Base-by-base conservation (phyloP, 2,113 vertebrate species). In the Anas platyrhynchos region DNA sequence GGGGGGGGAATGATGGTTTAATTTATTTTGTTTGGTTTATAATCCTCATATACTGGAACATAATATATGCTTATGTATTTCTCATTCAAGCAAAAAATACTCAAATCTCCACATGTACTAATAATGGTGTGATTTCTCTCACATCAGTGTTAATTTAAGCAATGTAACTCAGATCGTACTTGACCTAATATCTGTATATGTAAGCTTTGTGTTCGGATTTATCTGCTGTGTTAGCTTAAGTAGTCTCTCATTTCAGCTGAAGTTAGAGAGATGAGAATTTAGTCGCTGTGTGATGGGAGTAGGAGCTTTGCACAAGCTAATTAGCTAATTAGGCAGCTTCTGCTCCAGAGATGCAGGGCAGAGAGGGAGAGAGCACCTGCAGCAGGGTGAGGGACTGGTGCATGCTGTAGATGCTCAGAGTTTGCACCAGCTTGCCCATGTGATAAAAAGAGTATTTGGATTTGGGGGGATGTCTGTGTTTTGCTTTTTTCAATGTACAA, bases 351-450 rank as follows among this genome's bases (percentile, higher is more conserved):
- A 16, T 27, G 2, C 16, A 59, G 76, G 81, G 72, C 32, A 6
- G n/a, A 36, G 80, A 89, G 71, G 65, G 15, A 17, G 65, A 31
- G 65, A n/a, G 77, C 58, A 11, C 48, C 75, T 3, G 67, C n/a
- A 73, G 36, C 46, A 63, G 36, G 48, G 56, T 0, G 3, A 17
- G 46, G 66, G 48, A 0, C 18, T 3, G 23, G 16, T 10, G n/a
- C 2, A 9, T 3, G 1, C 21, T 56, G 72, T 5, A 4, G 3
- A 1, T 1, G 11, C 41, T 15, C 6, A 0, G 13, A 27, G 20
- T 5, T 1, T 26, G 27, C 21, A 4, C 62, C 87, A 12, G 21
- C 36, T 26, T 76, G 14, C 15, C 26, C 4, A 0, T 0, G n/a
- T 8, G 41, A 17, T 6, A 1, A 15, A 23, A 67, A 41, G 12